Base-by-base conservation (phyloP, 35 echinoderm and acorn worm species). In the Lytechinus pictus region DNA sequence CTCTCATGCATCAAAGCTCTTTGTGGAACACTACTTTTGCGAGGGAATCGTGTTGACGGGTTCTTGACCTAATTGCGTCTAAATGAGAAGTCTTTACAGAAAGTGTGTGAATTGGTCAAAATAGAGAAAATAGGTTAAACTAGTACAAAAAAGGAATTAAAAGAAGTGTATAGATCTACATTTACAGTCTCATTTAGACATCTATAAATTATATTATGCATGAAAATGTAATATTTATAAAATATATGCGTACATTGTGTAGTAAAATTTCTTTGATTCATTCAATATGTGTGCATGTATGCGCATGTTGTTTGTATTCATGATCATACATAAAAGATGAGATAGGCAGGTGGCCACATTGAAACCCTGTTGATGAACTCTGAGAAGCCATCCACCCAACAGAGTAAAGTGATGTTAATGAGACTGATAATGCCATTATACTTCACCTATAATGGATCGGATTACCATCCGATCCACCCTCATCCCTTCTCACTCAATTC, bases 391-490 rank as follows among this genome's bases (percentile, higher is more conserved):
- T 79, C 66, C 66, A 79, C 19, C 66, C 66, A 79, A 14, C 4
- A 79, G 66, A 79, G 21, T 79, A 79, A 44, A 79, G 66, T 79
- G 66, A 79, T 79, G 66, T 79, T 79, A 79, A 79, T 79, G 66
- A 79, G 66, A 79, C 66, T 79, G 66, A 79, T 79, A 79, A 79
- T 79, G 66, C 19, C 66, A 79, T 79, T 79, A 79, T 79, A 79
- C 66, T 24, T 79, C 66, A 79, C 66, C 66, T 79, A 79, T 79
- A 79, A 79, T 79, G 66, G 66, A 79, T 79, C 66, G n/a, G 66
- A 16, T 79, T 79, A 8, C 66, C 66, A 4, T 79, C 66, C 66
- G 21, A 79, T 79, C 66, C 21, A n/a, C 66, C 14, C 66, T 79
- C 12, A 7, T n/a, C n/a, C 66, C 6, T 24, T 79, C 66, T 79